A percentile compares a stretch with the other conserved stretches of the same genome.
Evolutionary conservation across 1,140 invertebrate species (phyloP).

Genomic region (Scaptomyza hsui): DNA sequence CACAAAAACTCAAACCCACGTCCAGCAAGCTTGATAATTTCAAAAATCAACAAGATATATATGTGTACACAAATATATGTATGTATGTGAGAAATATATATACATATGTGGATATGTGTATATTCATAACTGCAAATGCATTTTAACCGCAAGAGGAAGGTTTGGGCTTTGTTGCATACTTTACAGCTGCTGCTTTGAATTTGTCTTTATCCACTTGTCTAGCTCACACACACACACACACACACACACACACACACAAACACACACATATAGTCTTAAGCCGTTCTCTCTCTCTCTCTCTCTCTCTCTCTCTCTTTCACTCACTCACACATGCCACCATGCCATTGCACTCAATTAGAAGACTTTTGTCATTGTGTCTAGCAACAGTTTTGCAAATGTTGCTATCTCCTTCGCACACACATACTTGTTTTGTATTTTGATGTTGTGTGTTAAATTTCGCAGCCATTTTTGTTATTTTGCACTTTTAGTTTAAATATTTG

Average conservation of each 20-base stretch:
- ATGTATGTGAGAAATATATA: constrained; percentile 4
- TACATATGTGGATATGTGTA: constrained; percentile 12
- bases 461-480: constrained; percentile 81
- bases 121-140: constrained; percentile 79
- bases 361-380: constrained; percentile 65
- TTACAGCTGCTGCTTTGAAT: constrained; percentile 48
- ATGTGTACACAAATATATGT: constrained; percentile 3
- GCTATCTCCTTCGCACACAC: constrained; percentile 24
- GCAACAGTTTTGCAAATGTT: constrained; percentile 16
- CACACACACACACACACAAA: constrained; percentile 2
- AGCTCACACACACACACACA: constrained; percentile 35
- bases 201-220: constrained; percentile 46
- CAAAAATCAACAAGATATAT: constrained; percentile 79
- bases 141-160: constrained; percentile 66
- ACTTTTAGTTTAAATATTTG: constrained; percentile 80
- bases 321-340: constrained; percentile 11
- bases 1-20: constrained; percentile 27
- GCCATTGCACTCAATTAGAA: constrained; percentile 81
- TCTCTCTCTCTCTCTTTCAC: constrained; percentile 3
- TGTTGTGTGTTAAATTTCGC: constrained; percentile 63
- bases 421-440: constrained; percentile 5
- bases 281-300: constrained; percentile 33
- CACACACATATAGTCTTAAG: constrained; percentile 5
- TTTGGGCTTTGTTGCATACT: constrained; percentile 48
- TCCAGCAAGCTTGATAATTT: constrained; percentile 72